Evolutionary conservation across 2,888 invertebrate genomes (phyloP), one percentile per base, ranked within the genome.

Genomic region (Seladonia tumulorum): DNA sequence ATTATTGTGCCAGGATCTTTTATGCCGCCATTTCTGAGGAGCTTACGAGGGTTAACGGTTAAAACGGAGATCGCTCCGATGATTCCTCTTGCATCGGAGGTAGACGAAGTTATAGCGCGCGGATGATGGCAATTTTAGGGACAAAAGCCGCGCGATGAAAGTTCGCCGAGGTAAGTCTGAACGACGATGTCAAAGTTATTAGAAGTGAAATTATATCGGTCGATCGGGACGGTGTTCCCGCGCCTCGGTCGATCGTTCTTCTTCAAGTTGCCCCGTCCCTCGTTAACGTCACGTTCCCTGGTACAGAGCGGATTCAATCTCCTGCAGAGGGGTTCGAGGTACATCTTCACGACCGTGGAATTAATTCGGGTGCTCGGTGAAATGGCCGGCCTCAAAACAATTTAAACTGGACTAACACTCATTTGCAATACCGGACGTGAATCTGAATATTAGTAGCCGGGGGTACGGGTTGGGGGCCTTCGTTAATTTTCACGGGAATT

Each of bases 121-220:
- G 42, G 72, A 53, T 29, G 73, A 73, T 73, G 73, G 53, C 14
- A 73, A 53, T 53, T 73, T 35, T 35, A 14, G 73, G 73, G 73
- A 73, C 35, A 73, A 73, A 35, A 73, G 49, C 47, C 35, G 22
- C 39, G 53, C 53, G 35, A 35, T n/a, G 74, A 57, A 74, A 76
- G 47, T 66, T 76, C 42, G 16, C n/a, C 16, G 76, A n/a, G 47
- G 76, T 63, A 76, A 66, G 66, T 66, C 76, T 35, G 76, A 47
- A 49, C 66, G 39, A 66, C 66, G 76, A 76, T 68, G 18, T 16
- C 29, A 25, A 76, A 68, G 74, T 74, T 53, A 39, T 57, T 74
- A 74, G n/a, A 29, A 70, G 74, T 39, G 74, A 39, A 68, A 76
- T 68, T 76, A 47, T 68, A 68, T 76, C 49, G 35, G 68, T 35